A percentile compares a stretch with the other conserved stretches of the same genome.
phyloP scores from a whole-genome alignment of 2,113 vertebrate species.

The Misgurnus mizolepis region DNA sequence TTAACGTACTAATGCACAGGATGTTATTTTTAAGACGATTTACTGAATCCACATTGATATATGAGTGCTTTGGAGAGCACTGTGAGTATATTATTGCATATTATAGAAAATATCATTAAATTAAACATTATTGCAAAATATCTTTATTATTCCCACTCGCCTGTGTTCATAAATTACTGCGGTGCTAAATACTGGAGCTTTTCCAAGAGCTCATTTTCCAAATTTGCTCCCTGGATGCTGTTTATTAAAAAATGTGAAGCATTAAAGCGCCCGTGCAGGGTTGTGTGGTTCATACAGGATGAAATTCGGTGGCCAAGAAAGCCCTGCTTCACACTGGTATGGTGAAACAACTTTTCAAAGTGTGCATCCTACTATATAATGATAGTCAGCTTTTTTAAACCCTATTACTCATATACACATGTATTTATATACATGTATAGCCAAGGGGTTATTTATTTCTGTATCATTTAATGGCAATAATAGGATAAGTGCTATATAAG shows the following conservation, averaged over 20 bases:
- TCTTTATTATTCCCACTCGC: too few relatives aligned
- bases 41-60: neutral
- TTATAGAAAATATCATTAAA: neutral
- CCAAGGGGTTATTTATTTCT: neutral
- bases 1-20: constrained; percentile 32
- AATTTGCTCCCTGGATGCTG: neutral
- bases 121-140: too few relatives aligned
- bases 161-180: neutral
- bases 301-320: too few relatives aligned
- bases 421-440: neutral
- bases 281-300: too few relatives aligned
- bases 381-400: too few relatives aligned
- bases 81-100: neutral
- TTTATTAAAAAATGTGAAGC: neutral
- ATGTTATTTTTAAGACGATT: constrained; percentile 41
- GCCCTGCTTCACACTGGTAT: too few relatives aligned
- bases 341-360: too few relatives aligned
- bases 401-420: neutral
- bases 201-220: neutral
- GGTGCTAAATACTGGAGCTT: neutral
- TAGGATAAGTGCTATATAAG: too few relatives aligned
- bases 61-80: neutral
- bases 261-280: too few relatives aligned
- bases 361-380: too few relatives aligned
- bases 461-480: neutral